phyloP scores from a whole-genome alignment of 2,797 vertebrate genomes.

The Acanthurus leucopareius region DNA sequence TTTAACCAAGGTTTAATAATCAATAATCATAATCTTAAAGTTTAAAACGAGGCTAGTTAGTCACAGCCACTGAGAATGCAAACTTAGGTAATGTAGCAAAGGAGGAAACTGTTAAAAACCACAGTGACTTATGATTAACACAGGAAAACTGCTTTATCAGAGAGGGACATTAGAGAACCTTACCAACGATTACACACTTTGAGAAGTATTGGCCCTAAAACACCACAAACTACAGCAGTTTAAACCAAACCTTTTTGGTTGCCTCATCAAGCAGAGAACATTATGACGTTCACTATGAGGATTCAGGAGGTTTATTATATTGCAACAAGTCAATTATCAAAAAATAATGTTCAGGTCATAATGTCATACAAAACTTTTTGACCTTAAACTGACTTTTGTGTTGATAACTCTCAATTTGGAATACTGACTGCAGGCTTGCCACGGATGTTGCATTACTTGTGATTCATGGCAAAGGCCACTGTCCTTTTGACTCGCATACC shows the following conservation, averaged over 20 bases:
- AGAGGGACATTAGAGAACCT: not conserved
- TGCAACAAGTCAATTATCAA: not conserved
- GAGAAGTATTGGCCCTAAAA: not conserved
- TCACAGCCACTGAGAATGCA: not conserved
- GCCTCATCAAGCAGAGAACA: not conserved
- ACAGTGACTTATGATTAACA: not conserved
- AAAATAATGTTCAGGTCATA: not conserved
- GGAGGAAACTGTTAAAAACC: not conserved
- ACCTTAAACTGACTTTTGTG: constrained; percentile 14
- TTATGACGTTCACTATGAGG: not conserved
- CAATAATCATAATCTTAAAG: not conserved
- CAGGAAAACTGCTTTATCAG: not conserved
- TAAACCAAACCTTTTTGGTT: not conserved
- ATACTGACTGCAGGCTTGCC: constrained; percentile 3
- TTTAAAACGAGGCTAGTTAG: not conserved
- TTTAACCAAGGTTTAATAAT: not conserved
- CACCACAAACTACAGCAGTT: not conserved
- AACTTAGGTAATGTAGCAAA: not conserved
- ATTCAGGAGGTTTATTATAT: constrained; percentile 3
- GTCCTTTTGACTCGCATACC: constrained; percentile 19
- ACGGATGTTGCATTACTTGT: not conserved
- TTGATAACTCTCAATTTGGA: constrained; percentile 6
- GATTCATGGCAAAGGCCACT: constrained; percentile 10
- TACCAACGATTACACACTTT: not conserved
- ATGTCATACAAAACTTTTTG: constrained; percentile 1